Conservation (phyloP, 2,113 vertebrate genomes). For the Channa argus region DNA sequence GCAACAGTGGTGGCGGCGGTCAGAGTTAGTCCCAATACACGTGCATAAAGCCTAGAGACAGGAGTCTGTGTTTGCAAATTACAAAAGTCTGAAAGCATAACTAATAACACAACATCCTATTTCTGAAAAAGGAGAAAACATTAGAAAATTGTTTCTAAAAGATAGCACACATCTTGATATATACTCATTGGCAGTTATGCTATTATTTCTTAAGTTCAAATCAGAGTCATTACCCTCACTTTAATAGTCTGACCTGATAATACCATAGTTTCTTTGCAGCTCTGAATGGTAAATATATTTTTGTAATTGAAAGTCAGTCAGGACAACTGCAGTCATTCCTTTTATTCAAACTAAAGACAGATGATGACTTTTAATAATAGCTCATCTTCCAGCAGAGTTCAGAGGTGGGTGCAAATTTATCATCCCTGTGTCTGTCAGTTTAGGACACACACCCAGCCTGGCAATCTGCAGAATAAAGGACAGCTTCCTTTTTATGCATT, state of each 20-base stretch:
- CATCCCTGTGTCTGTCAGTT: too few relatives aligned
- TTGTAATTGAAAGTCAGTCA: neutral
- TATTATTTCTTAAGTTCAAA: neutral
- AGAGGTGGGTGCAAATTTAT: neutral
- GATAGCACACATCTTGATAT: neutral
- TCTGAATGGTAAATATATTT: neutral
- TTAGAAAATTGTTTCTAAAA: neutral
- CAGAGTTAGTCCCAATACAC: too few relatives aligned
- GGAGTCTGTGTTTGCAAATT: neutral
- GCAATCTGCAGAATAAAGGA: too few relatives aligned
- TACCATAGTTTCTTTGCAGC: neutral
- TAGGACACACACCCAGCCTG: too few relatives aligned
- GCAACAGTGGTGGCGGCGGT: too few relatives aligned
- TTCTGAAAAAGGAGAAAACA: neutral
- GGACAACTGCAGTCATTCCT: neutral
- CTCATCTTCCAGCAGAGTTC: conserved; percentile 13
- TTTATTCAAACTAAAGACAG: neutral
- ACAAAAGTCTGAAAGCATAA: neutral
- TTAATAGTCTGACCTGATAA: neutral
- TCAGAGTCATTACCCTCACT: neutral
- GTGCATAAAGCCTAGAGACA: too few relatives aligned
- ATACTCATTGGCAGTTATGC: neutral
- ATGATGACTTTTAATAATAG: neutral
- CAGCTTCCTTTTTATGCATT: too few relatives aligned
- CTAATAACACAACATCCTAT: neutral